Base-by-base conservation (phyloP, 2,888 invertebrate species). In the Sipunculus nudus region DNA sequence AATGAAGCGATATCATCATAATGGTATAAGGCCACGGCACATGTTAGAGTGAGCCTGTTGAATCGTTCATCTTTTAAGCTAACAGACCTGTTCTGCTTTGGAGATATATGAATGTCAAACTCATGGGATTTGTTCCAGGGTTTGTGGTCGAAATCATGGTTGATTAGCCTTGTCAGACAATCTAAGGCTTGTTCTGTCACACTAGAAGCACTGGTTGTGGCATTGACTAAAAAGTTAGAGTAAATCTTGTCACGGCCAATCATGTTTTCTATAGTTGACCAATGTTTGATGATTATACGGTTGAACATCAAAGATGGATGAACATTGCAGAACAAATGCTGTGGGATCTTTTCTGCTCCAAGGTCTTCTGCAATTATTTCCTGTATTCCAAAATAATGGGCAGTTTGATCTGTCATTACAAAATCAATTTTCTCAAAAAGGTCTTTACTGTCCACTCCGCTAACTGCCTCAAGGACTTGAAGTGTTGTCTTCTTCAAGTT, bases 11-110 rank as follows among this genome's bases (percentile, higher is more conserved):
- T 23, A 23, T 55, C 55, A 21, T 55, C 47, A 13, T 32, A 25
- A 32, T 55, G 47, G 21, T 47, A 55, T 13, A 55, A 26, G 32
- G 19, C n/a, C 21, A 47, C 26, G 10, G 47, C 55, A 55, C 47
- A 55, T 2, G 47, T 55, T 4, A 55, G 46, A 3, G 47, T 55
- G 21, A 55, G 26, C 13, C 47, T 32, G n/a, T 55, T 55, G 35
- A 55, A 55, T 13, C 49, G 38, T 26, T 56, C 56, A 49, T 55
- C 48, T 38, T 56, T 56, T 3, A 56, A 25, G 28, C 40, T 49
- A 6, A 48, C 56, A 1, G 56, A 56, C 48, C 28, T 56, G 49
- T 48, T 56, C 16, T 56, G 26, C 5, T 29, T 25, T 16, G 48
- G 48, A 8, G 38, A 8, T 31, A 49, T 56, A 29, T 49, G 41